Evolutionary conservation across 2,797 vertebrate genomes (phyloP), one percentile per base, ranked within the genome.

Genomic region (Acipenser oxyrinchus): DNA sequence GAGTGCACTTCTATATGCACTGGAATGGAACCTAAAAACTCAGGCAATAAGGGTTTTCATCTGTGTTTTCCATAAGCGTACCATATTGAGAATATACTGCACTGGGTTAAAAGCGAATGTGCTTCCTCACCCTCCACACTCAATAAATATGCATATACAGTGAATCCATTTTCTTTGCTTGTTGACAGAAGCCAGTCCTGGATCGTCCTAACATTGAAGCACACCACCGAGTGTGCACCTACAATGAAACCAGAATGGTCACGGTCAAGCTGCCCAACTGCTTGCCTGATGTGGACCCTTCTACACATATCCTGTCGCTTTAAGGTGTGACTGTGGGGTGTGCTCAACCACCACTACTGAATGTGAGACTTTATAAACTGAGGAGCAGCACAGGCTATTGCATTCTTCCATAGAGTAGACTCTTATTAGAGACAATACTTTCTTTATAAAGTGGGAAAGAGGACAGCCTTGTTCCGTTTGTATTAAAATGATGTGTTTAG

Each of bases 191-290:
- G 70, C 96, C 94, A 0, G 77, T 95, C 48, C 76, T 96, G 79
- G 90, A 95, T 48, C 89, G 92, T 0, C 95, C 94, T 0, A 95
- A 88, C 81, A 83, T 97, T 0, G 92, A 96, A 80, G 92, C 93
- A 12, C 75, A 92, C 71, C 95, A 97, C 75, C 84, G 84, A 0
- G 90, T 96, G 52, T 98, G 95, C 66, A 97, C 93, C 69, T 97
- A 97, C 85, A 96, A 95, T 0, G 80, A 92, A 81, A 95, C 87
- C 8, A 93, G 85, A 18, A 61, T 90, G 73, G 81, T 86, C 69
- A 93, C 83, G 0, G 85, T 97, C 72, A 89, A 87, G 69, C 87
- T 98, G 69, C 94, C 93, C 6, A 80, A 74, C 78, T 98, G 94
- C 69, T 81, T 72, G 12, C 77, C 87, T 0, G 71, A 70, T 0